Evolutionary conservation across 2,888 invertebrate genomes (phyloP), one percentile per base, ranked within the genome.

Genomic region (Phyto melanocephala): DNA sequence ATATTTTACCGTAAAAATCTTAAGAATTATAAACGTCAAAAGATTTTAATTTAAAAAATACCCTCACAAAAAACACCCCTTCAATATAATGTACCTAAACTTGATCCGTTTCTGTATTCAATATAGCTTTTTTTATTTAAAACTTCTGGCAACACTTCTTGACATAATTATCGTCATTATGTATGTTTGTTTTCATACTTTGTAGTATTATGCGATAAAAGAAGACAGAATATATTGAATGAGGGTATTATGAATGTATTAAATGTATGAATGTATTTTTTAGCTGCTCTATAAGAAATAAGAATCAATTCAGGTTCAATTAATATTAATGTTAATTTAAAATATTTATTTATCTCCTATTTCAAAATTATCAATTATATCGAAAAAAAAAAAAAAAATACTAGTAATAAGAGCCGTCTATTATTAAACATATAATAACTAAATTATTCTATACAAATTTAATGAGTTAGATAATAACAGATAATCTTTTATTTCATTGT

Each of bases 141-240:
- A n/a, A n/a, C n/a, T n/a, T n/a, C n/a, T n/a, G n/a, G n/a, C n/a
- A n/a, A n/a, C n/a, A n/a, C n/a, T n/a, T 76, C 47, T 58, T 58
- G 35, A 28, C 28, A 67, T 28, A 37, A 17, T 28, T 67, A 24
- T 65, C 63, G 67, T 33, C 24, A 22, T 60, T 50, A 62, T 40
- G 8, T 37, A 37, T 11, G 8, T n/a, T n/a, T 37, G 8, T 11
- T 2, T 37, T 37, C 11, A 6, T 37, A 15, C 20, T 42, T 60
- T 45, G 35, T 37, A 13, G 35, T 13, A 40, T 50, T 45, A 40
- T 15, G n/a, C 35, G 50, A 47, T 10, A 11, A 20, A 11, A 2
- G 8, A 60, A 10, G 67, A 40, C 13, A 67, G 63, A 35, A 70
- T 74, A 40, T 37, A 71, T 74, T 40, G 4, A 1, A 63, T 20